Base-by-base conservation (phyloP, 2,888 invertebrate genomes). In the Callosobruchus maculatus region DNA sequence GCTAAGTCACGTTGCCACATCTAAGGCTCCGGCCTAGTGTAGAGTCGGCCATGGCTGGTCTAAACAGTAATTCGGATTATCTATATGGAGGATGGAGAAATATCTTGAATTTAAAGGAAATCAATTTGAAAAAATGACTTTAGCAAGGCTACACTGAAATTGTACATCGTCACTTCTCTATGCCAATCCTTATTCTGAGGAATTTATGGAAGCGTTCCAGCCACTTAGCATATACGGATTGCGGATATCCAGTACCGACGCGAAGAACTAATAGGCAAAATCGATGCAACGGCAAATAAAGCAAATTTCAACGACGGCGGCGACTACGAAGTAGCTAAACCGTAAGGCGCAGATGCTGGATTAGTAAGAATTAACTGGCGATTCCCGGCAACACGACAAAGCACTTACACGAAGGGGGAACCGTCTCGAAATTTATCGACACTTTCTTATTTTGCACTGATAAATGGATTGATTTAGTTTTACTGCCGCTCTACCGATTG, bases 371-470 rank as follows among this genome's bases (percentile, higher is more conserved):
- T 71, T 68, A 73, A 73, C 71, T 72, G 71, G 71, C 71, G 70
- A 71, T 66, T 71, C 68, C 30, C 70, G 22, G 68, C 21, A 72
- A 75, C 75, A 75, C 73, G 75, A 75, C 73, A 75, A 75, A 75
- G 75, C 75, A 73, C 73, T 75, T 75, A 75, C 68, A 75, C 70
- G 71, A 71, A 75, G 31, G 73, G 71, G 70, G 70, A 49, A 18
- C 49, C 4, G 9, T 49, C 71, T 73, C 68, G 21, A 68, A 71
- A 69, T 73, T 73, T 72, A 75, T 75, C 71, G 75, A 73, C 73
- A 72, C 72, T 73, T 70, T 70, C 72, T 73, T 73, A 72, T 72
- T 73, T 69, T 66, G 30, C 7, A 49, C 13, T 21, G 71, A 49
- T 71, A 4, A 30, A 22, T 30, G 70, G 73, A 68, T 72, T 73